Percentiles rank a stretch among this genome's conserved stretches.
Conservation (phyloP, 2,113 vertebrate species). For the Calidris pygmaea region DNA sequence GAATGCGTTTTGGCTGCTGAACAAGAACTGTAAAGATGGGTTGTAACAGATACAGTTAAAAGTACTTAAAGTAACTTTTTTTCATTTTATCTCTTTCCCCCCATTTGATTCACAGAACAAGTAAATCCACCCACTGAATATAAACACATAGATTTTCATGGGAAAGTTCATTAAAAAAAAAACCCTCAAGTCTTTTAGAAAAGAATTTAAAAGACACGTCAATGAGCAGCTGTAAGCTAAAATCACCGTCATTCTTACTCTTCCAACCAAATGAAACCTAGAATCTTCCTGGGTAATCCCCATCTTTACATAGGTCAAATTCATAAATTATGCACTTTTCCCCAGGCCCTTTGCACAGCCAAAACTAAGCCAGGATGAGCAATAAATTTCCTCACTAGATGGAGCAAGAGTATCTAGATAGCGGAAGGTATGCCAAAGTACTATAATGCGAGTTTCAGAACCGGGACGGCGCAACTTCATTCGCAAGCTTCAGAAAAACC, state of each 20-base stretch:
- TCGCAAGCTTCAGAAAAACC: not conserved
- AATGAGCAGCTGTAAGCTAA: slow-evolving; percentile 7
- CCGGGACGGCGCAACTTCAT: not conserved
- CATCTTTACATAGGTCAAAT: slow-evolving; percentile 5
- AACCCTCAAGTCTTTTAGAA: not conserved
- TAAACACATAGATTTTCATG: slow-evolving; percentile 46
- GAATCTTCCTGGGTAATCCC: slow-evolving; percentile 5
- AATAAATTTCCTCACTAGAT: slow-evolving; percentile 24
- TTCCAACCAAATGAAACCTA: not conserved
- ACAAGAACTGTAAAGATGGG: slow-evolving; percentile 33
- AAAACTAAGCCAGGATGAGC: not conserved
- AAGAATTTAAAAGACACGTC: not conserved
- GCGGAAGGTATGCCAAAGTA: not conserved
- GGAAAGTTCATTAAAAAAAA: slow-evolving; percentile 33
- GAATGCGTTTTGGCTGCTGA: slow-evolving; percentile 51
- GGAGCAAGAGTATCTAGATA: not conserved
- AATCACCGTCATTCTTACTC: not conserved
- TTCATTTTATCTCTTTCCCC: not conserved
- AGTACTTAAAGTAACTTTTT: slow-evolving; percentile 21
- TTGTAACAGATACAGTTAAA: slow-evolving; percentile 20
- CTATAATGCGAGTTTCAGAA: not conserved
- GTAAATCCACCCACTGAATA: slow-evolving; percentile 37
- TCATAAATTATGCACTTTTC: not conserved
- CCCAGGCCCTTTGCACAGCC: not conserved
- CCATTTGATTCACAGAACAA: not conserved